These are phyloP conservation scores for Peucedramus taeniatus DNA, from an alignment of 2,113 vertebrate genomes.

Conservation along the genomic window DNA sequence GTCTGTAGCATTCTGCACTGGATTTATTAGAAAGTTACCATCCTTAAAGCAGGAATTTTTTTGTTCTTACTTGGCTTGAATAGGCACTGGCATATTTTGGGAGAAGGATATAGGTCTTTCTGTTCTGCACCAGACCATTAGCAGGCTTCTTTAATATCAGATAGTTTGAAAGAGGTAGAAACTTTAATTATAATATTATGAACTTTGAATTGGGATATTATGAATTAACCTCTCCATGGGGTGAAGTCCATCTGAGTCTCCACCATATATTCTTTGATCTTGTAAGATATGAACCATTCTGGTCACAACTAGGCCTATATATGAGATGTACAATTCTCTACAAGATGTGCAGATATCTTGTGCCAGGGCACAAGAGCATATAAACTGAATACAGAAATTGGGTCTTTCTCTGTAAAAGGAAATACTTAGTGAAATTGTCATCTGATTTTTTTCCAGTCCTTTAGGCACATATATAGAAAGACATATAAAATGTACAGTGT, in stretches of 20 bases:
- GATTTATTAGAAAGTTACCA: constrained; percentile 41
- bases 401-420: not conserved
- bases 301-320: not conserved
- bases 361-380: not conserved
- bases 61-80: not conserved
- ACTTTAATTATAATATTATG: not conserved
- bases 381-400: not conserved
- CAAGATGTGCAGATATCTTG: not conserved
- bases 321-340: not conserved
- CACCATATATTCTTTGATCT: not conserved
- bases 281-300: not conserved
- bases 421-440: not conserved
- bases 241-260: not conserved
- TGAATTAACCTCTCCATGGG: not conserved
- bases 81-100: not conserved
- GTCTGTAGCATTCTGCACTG: constrained; percentile 7
- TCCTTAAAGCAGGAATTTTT: not conserved
- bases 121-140: not conserved
- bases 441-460: not conserved
- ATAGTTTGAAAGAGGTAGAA: not conserved
- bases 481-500: not conserved
- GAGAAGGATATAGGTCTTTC: not conserved
- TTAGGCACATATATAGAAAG: not conserved
- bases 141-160: not conserved
- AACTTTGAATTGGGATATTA: not conserved